Evolutionary conservation across 2,888 invertebrate genomes (phyloP), one percentile per base, ranked within the genome.

Genomic region (Cephus pulcher): DNA sequence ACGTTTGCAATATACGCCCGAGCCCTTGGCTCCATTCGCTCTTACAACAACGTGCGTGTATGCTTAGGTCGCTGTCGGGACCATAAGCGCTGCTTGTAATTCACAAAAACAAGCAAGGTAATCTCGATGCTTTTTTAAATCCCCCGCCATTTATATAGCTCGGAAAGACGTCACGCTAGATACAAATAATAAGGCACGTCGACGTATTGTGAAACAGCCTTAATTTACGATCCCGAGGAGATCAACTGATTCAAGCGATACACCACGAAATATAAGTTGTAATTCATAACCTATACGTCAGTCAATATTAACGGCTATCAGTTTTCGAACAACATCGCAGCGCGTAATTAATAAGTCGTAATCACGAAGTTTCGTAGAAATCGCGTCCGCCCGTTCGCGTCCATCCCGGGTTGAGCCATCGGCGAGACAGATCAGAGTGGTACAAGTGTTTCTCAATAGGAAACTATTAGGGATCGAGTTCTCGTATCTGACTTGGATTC

Each of bases 1-100:
- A 40, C 82, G 80, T 84, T 85, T 83, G 81, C 80, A 78, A 78
- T 79, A 73, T 77, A 79, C 78, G 30, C 9, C 30, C 34, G 76
- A 80, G 80, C 82, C 79, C 78, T 78, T 76, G 74, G 76, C 73
- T 35, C 6, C 74, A 30, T 23, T 71, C 71, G 32, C 33, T 32
- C 32, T 77, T 73, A 74, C 74, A 69, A 70, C 11, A 74, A 40
- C 82, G 78, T 79, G 78, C 77, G 71, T 75, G 78, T 77, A 70
- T 0, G 9, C 74, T 81, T 79, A 79, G 34, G 78, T 74, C 77
- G 78, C 74, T 68, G 69, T 74, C 35, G 6, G 23, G 74, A 74
- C 74, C 74, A 9, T 23, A 56, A 2, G 23, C 56, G 23, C 23
- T 23, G 23, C 9, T 56, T 23, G 23, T 56, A 23, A 56, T 9